Percentiles rank a stretch among this genome's conserved stretches.
These are phyloP conservation scores for Trachelus tabidus DNA, from an alignment of 2,888 invertebrate species.

Conservation along the genomic window DNA sequence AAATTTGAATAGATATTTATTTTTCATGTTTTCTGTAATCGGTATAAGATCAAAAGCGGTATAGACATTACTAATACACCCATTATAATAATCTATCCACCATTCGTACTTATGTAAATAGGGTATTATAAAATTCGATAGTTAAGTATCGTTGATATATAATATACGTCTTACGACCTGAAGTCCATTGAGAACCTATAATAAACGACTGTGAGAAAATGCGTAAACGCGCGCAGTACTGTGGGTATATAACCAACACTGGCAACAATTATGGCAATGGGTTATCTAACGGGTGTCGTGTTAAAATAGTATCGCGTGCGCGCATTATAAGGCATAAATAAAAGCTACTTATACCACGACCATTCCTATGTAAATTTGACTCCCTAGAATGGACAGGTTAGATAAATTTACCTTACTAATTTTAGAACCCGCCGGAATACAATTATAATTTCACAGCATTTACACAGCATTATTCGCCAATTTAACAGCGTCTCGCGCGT, in stretches of 20 bases:
- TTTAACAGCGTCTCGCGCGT: background rate
- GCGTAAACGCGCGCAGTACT: background rate
- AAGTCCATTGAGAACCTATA: constrained; percentile 6
- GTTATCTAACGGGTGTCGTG: constrained; percentile 33
- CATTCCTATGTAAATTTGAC: constrained; percentile 51
- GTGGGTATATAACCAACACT: background rate
- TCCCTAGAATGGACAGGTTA: constrained; percentile 25
- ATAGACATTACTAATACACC: background rate
- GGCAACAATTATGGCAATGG: background rate
- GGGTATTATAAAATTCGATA: background rate
- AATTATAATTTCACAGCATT: constrained; percentile 6
- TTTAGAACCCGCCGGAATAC: constrained; percentile 25
- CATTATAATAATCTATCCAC: background rate
- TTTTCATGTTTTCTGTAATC: background rate
- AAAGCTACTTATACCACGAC: constrained; percentile 48
- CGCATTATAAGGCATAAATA: constrained; percentile 50
- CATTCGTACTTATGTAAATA: background rate
- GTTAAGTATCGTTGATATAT: background rate
- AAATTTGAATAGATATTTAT: background rate
- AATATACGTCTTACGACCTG: background rate
- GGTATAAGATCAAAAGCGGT: background rate
- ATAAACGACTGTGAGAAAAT: background rate
- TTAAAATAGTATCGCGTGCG: constrained; percentile 52
- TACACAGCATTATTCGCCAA: background rate
- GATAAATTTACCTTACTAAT: constrained; percentile 44